phyloP scores from a whole-genome alignment of 2,797 vertebrate genomes.

The Natrix natrix region DNA sequence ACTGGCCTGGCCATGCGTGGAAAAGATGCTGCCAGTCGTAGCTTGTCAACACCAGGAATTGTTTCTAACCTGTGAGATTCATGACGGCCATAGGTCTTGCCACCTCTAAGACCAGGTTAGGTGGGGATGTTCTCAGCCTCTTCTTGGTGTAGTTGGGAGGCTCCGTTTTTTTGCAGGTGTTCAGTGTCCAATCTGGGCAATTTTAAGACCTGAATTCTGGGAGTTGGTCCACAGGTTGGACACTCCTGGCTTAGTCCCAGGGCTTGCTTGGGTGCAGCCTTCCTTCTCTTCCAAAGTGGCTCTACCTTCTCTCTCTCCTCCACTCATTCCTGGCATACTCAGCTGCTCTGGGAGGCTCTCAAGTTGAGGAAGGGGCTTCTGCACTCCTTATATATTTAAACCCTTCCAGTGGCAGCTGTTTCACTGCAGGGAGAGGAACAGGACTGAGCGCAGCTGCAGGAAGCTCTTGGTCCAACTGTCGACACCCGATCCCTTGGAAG shows the following conservation, averaged over 20 bases:
- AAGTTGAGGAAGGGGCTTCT: not conserved
- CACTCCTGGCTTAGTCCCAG: too few relatives aligned
- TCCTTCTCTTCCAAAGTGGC: not conserved
- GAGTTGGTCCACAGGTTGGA: not conserved
- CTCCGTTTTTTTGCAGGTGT: not conserved
- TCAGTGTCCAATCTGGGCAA: not conserved
- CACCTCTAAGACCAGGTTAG: not conserved
- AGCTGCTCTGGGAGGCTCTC: constrained; percentile 1
- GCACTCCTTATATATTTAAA: too few relatives aligned
- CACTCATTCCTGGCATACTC: not conserved
- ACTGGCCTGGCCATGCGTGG: not conserved
- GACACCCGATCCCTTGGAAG: not conserved
- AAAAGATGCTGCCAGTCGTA: not conserved
- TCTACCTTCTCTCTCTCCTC: too few relatives aligned
- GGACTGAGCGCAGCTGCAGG: not conserved
- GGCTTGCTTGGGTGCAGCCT: too few relatives aligned
- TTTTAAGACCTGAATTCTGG: not conserved
- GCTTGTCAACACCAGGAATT: not conserved
- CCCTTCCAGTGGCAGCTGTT: constrained; percentile 2
- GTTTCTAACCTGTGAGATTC: not conserved
- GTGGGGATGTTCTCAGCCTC: not conserved
- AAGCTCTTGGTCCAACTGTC: not conserved
- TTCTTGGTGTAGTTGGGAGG: not conserved
- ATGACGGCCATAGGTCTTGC: rapidly evolving
- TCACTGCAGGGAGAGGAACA: not conserved